Conservation (phyloP, 2,113 vertebrate species). For the Nothoprocta pentlandii region DNA sequence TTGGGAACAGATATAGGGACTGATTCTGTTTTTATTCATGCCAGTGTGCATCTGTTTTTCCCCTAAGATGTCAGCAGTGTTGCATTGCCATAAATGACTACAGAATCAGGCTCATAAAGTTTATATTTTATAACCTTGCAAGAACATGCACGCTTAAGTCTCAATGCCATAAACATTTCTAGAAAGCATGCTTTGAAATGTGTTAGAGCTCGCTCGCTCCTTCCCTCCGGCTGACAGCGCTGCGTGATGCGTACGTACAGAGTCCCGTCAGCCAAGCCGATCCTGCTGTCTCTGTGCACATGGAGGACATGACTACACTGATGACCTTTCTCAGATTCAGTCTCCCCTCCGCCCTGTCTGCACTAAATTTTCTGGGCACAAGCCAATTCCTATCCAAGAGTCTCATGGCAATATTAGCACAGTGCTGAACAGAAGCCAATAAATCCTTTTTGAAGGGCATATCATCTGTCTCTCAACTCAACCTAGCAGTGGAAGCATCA, state of each 20-base stretch:
- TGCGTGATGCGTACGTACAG: not conserved
- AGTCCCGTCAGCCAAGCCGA: not conserved
- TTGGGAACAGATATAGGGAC: not conserved
- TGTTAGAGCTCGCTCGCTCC: not conserved
- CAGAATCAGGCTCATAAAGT: not conserved
- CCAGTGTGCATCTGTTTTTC: accelerated
- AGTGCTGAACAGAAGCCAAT: not conserved
- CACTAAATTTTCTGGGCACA: not conserved
- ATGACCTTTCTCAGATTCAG: not conserved
- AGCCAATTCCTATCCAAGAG: not conserved
- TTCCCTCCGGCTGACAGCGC: not conserved
- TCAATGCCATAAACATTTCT: not conserved
- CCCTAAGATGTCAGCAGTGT: not conserved
- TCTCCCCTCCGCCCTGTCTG: too few relatives aligned
- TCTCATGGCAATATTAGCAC: not conserved
- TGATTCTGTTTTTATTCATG: not conserved
- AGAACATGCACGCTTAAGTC: not conserved
- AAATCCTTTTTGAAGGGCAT: not conserved
- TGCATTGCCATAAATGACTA: not conserved
- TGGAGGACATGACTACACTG: not conserved
- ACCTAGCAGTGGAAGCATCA: not conserved
- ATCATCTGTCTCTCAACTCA: not conserved
- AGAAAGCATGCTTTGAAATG: not conserved
- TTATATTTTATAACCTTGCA: not conserved
- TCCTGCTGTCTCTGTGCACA: not conserved